These are phyloP conservation scores for Halyomorpha halys DNA, from an alignment of 1,140 invertebrate genomes.

Conservation along the genomic window DNA sequence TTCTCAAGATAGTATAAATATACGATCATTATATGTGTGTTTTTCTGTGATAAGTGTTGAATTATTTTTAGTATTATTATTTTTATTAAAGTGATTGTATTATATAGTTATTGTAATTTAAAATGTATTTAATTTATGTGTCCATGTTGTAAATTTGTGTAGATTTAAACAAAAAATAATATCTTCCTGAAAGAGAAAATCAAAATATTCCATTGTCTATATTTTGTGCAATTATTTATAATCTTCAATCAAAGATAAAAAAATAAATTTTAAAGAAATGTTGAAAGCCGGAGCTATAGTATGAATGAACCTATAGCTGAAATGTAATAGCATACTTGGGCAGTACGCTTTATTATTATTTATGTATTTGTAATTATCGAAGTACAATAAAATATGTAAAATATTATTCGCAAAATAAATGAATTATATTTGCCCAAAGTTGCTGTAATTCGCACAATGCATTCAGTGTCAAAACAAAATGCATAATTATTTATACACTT, in stretches of 20 bases:
- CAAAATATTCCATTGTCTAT: slow-evolving; percentile 27
- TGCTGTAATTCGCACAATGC: slow-evolving; percentile 17
- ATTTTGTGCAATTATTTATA: slow-evolving; percentile 31
- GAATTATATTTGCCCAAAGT: slow-evolving; percentile 4
- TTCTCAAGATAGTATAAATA: slow-evolving; percentile 18
- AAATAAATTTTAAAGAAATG: background rate
- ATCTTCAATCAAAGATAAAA: slow-evolving; percentile 13
- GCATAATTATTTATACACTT: slow-evolving; percentile 9
- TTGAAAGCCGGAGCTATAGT: slow-evolving; percentile 17
- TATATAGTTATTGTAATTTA: slow-evolving; percentile 28
- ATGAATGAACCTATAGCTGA: background rate
- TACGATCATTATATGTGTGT: slow-evolving; percentile 26
- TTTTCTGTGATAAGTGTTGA: slow-evolving; percentile 31
- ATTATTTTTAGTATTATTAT: slow-evolving; percentile 26
- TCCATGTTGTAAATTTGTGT: slow-evolving; percentile 30
- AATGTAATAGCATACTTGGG: background rate
- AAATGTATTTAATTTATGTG: slow-evolving; percentile 26
- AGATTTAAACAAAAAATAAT: slow-evolving; percentile 24
- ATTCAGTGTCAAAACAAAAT: slow-evolving; percentile 11
- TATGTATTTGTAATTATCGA: background rate
- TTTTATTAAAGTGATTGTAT: slow-evolving; percentile 29
- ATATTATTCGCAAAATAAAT: slow-evolving; percentile 3
- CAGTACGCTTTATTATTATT: slow-evolving; percentile 7
- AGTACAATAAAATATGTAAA: slow-evolving; percentile 3
- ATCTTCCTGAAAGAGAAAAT: slow-evolving; percentile 30